These are phyloP conservation scores for Lagocephalus sceleratus DNA, from an alignment of 2,797 vertebrate genomes.

Conservation along the genomic window DNA sequence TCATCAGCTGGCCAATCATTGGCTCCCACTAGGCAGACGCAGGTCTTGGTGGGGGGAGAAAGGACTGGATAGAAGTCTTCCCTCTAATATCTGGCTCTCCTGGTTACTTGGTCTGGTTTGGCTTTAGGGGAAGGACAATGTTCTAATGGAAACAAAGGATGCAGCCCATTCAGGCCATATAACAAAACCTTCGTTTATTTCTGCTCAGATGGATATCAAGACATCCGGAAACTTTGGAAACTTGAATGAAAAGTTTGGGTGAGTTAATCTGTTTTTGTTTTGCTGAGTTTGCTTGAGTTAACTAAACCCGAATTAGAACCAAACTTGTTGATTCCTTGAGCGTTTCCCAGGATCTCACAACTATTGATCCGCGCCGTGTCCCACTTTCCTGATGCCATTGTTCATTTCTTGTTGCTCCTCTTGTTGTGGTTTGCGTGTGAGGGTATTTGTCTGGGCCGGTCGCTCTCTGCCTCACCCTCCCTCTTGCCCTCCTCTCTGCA, in stretches of 20 bases:
- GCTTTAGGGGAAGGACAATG: conserved; percentile 47
- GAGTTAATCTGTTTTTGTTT: conserved; percentile 51
- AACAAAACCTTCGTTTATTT: not conserved
- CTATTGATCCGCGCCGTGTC: conserved; percentile 37
- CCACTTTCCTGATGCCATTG: conserved; percentile 57
- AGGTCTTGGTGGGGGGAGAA: conserved; percentile 58
- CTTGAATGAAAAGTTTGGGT: conserved; percentile 54
- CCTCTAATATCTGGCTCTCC: conserved; percentile 61
- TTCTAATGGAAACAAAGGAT: conserved; percentile 28
- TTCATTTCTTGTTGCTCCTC: conserved; percentile 48
- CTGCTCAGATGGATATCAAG: conserved; percentile 34
- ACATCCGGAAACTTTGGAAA: conserved; percentile 21
- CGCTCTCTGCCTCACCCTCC: conserved; percentile 51
- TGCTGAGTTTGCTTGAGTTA: not conserved
- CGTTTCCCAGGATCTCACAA: conserved; percentile 14
- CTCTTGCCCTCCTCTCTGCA: conserved; percentile 51
- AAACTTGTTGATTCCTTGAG: conserved; percentile 8
- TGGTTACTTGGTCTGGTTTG: conserved; percentile 54
- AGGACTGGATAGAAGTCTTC: conserved; percentile 64
- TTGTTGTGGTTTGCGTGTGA: conserved; percentile 70
- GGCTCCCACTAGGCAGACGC: conserved; percentile 57
- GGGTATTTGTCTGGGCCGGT: conserved; percentile 67
- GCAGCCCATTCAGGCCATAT: conserved; percentile 15
- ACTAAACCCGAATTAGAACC: conserved; percentile 11
- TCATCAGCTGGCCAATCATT: conserved; percentile 71